Conservation (phyloP, 1,140 invertebrate species). For the Pygmarrhopalites habei region DNA sequence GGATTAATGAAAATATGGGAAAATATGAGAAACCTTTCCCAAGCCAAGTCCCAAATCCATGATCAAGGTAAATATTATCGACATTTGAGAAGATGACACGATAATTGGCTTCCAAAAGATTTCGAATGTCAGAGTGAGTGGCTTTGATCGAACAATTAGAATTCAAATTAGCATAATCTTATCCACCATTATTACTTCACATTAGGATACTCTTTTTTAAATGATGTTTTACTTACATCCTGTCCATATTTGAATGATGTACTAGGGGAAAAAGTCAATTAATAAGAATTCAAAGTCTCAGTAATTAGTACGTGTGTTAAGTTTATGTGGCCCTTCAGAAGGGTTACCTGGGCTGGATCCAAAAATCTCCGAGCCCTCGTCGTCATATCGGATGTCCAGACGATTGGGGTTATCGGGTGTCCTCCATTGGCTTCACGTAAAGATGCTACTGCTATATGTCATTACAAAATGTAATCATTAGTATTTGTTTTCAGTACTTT, state of each 20-base stretch:
- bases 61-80: slow-evolving; percentile 42
- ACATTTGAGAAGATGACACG: slow-evolving; percentile 41
- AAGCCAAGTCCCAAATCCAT: slow-evolving; percentile 41
- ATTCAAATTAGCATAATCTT: background rate
- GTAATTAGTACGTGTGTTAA: too few relatives aligned
- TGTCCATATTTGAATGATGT: slow-evolving; percentile 56
- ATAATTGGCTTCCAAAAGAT: slow-evolving; percentile 49
- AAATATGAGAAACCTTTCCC: background rate
- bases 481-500: too few relatives aligned
- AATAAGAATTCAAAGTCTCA: too few relatives aligned
- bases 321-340: too few relatives aligned
- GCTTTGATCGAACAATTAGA: slow-evolving; percentile 5
- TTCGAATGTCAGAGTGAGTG: slow-evolving; percentile 47
- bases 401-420: slow-evolving; percentile 55
- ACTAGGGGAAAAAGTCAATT: too few relatives aligned
- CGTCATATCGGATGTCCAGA: slow-evolving; percentile 76
- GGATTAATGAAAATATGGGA: background rate
- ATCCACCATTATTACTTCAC: background rate
- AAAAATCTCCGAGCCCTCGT: slow-evolving; percentile 53
- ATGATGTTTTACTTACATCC: slow-evolving; percentile 48
- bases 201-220: background rate
- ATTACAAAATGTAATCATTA: too few relatives aligned
- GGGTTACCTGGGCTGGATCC: slow-evolving; percentile 40
- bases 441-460: slow-evolving; percentile 27
- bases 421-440: slow-evolving; percentile 44